These are phyloP conservation scores for Brachyalestes nurse DNA, from an alignment of 2,797 vertebrate genomes.

Conservation along the genomic window DNA sequence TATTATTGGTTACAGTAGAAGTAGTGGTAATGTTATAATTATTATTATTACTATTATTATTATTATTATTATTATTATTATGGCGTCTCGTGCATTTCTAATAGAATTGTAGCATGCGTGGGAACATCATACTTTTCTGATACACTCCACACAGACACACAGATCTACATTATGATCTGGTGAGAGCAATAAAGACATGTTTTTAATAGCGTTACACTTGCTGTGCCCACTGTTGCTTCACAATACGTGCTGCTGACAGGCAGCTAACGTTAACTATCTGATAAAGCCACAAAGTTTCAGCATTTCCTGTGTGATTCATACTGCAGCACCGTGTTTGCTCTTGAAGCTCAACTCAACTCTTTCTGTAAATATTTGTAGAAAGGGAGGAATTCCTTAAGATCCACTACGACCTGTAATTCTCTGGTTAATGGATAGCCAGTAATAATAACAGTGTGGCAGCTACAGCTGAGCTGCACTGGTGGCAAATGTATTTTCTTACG, in stretches of 20 bases:
- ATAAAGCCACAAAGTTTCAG: conserved; percentile 29
- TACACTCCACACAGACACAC: not conserved
- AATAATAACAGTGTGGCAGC: not conserved
- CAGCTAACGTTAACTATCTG: not conserved
- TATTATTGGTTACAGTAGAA: not conserved
- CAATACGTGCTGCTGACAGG: not conserved
- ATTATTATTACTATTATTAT: conserved; percentile 57
- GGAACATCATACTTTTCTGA: not conserved
- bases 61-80: conserved; percentile 61
- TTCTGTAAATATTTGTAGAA: conserved; percentile 68
- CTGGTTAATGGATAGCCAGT: not conserved
- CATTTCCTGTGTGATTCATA: conserved; percentile 34
- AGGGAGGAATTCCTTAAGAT: conserved; percentile 67
- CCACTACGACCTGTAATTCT: not conserved
- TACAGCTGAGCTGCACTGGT: not conserved
- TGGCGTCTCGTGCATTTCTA: not conserved
- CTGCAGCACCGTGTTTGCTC: not conserved
- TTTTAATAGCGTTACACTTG: too few species aligned
- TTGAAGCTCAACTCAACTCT: conserved; percentile 39
- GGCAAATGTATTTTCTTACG: not conserved
- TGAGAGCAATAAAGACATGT: too few species aligned
- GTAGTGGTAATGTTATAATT: conserved; percentile 35
- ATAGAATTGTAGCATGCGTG: not conserved
- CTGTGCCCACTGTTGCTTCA: not conserved
- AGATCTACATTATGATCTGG: too few species aligned